These are phyloP conservation scores for Actinopyga echinites DNA, from an alignment of 53 echinoderm and acorn worm species.

Conservation along the genomic window DNA sequence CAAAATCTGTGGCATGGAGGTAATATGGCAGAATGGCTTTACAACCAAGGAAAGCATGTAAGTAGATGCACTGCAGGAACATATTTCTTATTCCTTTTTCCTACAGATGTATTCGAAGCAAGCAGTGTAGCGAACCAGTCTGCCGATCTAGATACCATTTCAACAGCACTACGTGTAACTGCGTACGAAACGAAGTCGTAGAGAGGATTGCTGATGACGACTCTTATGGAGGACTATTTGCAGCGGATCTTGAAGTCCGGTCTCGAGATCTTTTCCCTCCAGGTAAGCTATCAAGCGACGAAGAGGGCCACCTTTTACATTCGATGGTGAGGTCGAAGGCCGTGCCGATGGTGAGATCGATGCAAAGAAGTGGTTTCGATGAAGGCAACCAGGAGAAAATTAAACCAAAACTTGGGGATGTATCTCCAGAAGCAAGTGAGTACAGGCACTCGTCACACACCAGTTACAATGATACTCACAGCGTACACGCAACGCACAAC, in stretches of 20 bases:
- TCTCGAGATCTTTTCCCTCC: background rate
- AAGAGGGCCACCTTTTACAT: background rate
- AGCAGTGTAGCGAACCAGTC: background rate
- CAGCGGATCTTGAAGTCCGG: background rate
- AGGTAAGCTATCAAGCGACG: background rate
- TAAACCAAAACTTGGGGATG: background rate
- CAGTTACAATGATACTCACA: background rate
- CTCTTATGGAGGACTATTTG: background rate
- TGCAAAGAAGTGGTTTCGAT: too few species aligned
- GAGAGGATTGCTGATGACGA: conserved; percentile 13
- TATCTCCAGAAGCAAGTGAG: background rate
- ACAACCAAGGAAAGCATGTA: too few species aligned
- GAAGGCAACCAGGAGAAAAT: background rate
- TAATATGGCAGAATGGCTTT: too few species aligned
- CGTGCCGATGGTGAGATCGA: background rate
- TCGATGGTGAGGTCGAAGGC: too few species aligned
- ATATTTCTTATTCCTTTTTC: background rate
- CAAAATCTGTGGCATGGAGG: too few species aligned
- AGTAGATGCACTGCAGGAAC: too few species aligned
- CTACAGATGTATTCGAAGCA: background rate
- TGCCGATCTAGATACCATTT: conserved; percentile 12
- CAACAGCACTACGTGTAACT: background rate
- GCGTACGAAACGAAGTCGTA: background rate
- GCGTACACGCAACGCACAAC: background rate
- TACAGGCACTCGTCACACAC: conserved; percentile 12